Evolutionary conservation across 1,140 invertebrate genomes (phyloP), one percentile per base, ranked within the genome.

Genomic region (Oncopodura yosiiana): DNA sequence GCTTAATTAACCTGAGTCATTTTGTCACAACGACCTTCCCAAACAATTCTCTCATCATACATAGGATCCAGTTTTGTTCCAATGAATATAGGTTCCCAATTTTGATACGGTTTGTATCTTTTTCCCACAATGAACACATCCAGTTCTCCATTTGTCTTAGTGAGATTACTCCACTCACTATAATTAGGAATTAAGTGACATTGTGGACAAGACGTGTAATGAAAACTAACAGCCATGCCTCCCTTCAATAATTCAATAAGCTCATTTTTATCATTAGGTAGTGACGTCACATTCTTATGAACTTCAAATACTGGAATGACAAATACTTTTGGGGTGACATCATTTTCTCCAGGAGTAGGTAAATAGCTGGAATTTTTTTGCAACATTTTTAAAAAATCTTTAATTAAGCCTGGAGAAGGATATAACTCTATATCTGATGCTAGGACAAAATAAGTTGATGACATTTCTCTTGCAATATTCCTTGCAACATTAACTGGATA

Each of bases 401-500:
- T 36, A 27, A 50, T 32, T 6, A 48, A 11, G 18, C 36, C 19
- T 23, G 27, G 14, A 14, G 26, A 26, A 1, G 68, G 68, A 53
- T 67, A 69, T 11, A 69, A 58, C 46, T 69, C 68, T 38, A 69
- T 62, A 56, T 69, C 68, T 19, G 63, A 64, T 9, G 65, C 68
- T 62, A 74, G 59, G 62, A 76, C 65, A 66, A 69, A 66, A 61
- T 71, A 45, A 67, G 73, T 68, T 49, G 66, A 42, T 63, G 72
- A 57, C 6, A 43, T 53, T 23, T 62, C 32, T 21, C 68, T 44
- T 0, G 68, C 68, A 4, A 69, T 51, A 49, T 69, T 69, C 21
- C 68, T 49, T 9, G 41, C 66, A 0, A 86, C 81, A 63, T 87
- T 86, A 54, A 87, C 81, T 0, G 84, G 84, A 71, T 86, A 87